Conservation (phyloP, 2,113 vertebrate species). For the Dasyprocta punctata region DNA sequence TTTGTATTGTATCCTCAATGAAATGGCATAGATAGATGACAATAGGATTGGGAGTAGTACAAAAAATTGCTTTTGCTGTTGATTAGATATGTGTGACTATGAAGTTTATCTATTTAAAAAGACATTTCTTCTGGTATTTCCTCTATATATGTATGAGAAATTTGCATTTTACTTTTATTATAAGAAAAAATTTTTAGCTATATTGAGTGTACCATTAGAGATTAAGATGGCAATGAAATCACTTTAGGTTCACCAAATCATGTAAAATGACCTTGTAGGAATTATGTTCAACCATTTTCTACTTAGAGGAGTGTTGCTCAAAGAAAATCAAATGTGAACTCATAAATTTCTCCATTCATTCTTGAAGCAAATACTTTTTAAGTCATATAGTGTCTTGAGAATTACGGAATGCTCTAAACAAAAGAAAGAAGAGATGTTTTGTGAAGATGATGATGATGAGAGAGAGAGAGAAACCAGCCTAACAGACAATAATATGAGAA, state of each 20-base stretch:
- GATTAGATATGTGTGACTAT: conserved; percentile 73
- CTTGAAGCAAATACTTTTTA: conserved; percentile 17
- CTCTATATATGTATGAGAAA: conserved; percentile 52
- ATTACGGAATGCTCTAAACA: not conserved
- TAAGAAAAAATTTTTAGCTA: conserved; percentile 41
- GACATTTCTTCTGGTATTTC: conserved; percentile 66
- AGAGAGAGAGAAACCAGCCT: not conserved
- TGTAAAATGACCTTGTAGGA: not conserved
- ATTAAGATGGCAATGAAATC: not conserved
- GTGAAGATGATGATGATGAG: not conserved
- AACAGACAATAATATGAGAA: not conserved
- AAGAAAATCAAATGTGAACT: conserved; percentile 1
- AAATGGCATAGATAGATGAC: conserved; percentile 56
- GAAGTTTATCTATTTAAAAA: conserved; percentile 75
- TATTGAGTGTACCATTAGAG: not conserved
- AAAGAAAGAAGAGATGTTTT: not conserved
- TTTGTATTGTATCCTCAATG: conserved; percentile 65
- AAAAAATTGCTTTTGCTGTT: conserved; percentile 73
- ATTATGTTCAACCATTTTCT: conserved; percentile 6
- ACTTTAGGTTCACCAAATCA: conserved; percentile 13
- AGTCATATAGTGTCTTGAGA: not conserved
- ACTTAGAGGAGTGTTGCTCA: not conserved
- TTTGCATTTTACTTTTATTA: conserved; percentile 36
- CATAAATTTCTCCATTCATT: not conserved
- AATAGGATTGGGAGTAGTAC: conserved; percentile 52